Conservation (phyloP, 2,888 invertebrate species). For the Platycheirus albimanus region DNA sequence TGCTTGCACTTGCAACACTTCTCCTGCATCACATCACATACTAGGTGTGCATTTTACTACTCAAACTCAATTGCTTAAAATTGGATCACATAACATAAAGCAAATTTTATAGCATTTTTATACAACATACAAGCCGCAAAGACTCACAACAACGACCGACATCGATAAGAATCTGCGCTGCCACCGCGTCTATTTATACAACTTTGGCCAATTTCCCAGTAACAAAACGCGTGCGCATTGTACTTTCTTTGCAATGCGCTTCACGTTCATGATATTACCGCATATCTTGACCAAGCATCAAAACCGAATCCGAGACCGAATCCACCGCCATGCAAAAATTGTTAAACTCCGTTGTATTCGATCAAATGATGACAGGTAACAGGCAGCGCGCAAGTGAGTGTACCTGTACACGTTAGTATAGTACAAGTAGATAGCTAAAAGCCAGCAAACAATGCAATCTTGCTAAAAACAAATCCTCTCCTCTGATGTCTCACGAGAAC, state of each 20-base stretch:
- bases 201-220: conserved; percentile 57
- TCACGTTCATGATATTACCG: conserved; percentile 66
- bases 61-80: conserved; percentile 35
- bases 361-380: conserved; percentile 65
- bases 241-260: conserved; percentile 58
- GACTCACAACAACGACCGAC: not conserved
- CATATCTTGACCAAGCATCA: conserved; percentile 70
- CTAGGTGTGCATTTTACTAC: not conserved
- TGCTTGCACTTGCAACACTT: conserved; percentile 29
- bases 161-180: conserved; percentile 63
- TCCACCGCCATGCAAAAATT: conserved; percentile 57
- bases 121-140: conserved; percentile 33
- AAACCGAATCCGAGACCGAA: conserved; percentile 42
- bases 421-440: conserved; percentile 16
- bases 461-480: conserved; percentile 1
- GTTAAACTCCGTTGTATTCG: conserved; percentile 41
- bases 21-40: conserved; percentile 36
- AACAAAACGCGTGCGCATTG: not conserved
- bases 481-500: conserved; percentile 17
- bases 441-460: conserved; percentile 27
- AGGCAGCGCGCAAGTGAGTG: conserved; percentile 1
- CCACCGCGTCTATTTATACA: conserved; percentile 56
- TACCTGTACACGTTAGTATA: not conserved
- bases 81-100: conserved; percentile 51
- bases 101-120: conserved; percentile 31